Conservation (phyloP, 2,113 vertebrate species). For the Labrus mixtus region DNA sequence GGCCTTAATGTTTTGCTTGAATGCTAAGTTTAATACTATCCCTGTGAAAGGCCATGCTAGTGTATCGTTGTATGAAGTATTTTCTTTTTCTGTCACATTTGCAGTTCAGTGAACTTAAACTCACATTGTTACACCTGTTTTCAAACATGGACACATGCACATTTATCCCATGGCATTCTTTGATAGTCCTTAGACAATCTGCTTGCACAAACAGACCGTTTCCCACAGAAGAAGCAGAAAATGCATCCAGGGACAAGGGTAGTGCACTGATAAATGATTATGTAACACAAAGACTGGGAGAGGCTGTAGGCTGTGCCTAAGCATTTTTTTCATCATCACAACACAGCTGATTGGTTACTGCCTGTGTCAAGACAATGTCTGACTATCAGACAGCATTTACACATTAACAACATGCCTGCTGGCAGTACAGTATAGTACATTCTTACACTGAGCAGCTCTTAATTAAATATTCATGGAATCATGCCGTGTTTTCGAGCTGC, state of each 20-base stretch:
- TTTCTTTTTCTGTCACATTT: not conserved
- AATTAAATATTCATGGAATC: slow-evolving; percentile 4
- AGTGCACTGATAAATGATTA: slow-evolving; percentile 64
- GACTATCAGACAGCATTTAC: slow-evolving; percentile 14
- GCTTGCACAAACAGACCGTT: slow-evolving; percentile 23
- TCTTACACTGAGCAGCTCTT: slow-evolving; percentile 4
- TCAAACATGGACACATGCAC: not conserved
- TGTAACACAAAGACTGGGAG: slow-evolving; percentile 67
- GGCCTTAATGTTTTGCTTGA: not conserved
- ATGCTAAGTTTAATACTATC: not conserved
- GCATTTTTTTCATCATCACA: slow-evolving; percentile 37
- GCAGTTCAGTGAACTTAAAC: slow-evolving; percentile 5
- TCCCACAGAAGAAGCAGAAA: slow-evolving; percentile 39
- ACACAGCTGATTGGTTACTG: slow-evolving; percentile 40
- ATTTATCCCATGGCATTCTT: not conserved
- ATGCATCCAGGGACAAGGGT: slow-evolving; percentile 43
- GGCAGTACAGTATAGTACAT: slow-evolving; percentile 10
- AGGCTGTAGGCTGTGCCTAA: slow-evolving; percentile 48
- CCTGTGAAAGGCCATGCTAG: too few relatives aligned
- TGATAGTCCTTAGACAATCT: slow-evolving; percentile 9
- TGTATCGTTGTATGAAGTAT: not conserved
- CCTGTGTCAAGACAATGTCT: slow-evolving; percentile 5
- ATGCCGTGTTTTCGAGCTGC: not conserved
- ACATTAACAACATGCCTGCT: slow-evolving; percentile 27
- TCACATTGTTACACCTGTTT: slow-evolving; percentile 8